phyloP scores from a whole-genome alignment of 2,113 vertebrate genomes.

The Brachionichthys hirsutus region DNA sequence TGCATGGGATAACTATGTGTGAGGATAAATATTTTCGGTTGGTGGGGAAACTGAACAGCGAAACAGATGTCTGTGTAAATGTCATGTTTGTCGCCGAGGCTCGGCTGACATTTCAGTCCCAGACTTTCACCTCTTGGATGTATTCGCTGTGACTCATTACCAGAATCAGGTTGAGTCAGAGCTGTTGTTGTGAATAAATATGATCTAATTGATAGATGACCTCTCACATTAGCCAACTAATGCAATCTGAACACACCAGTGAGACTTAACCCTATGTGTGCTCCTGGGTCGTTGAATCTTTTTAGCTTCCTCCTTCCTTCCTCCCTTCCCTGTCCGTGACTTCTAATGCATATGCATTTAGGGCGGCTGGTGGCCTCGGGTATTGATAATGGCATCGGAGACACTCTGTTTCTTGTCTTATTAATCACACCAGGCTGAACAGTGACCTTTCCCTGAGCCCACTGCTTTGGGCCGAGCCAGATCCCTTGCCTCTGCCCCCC shows the following conservation, averaged over 20 bases:
- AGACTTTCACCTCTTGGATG: conserved; percentile 70
- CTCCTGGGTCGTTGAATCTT: conserved; percentile 9
- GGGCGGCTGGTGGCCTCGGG: conserved; percentile 55
- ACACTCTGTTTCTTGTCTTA: conserved; percentile 82
- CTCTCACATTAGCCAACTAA: conserved; percentile 65
- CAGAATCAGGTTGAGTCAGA: conserved; percentile 68
- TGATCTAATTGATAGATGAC: conserved; percentile 74
- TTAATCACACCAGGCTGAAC: conserved; percentile 86
- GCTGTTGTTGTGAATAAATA: conserved; percentile 70
- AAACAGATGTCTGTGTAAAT: conserved; percentile 77
- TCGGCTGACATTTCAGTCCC: conserved; percentile 73
- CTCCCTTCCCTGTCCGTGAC: conserved; percentile 6
- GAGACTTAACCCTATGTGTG: conserved; percentile 17
- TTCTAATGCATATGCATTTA: conserved; percentile 58
- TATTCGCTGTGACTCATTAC: conserved; percentile 63
- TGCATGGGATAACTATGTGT: conserved; percentile 56
- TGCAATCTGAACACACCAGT: conserved; percentile 29
- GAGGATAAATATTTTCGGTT: conserved; percentile 68
- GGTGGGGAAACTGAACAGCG: conserved; percentile 51
- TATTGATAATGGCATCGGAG: conserved; percentile 78
- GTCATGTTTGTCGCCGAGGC: conserved; percentile 74
- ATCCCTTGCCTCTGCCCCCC: conserved; percentile 46
- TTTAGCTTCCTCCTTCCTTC: not conserved
- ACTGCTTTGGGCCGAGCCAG: conserved; percentile 68
- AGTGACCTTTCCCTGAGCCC: conserved; percentile 79